Base-by-base conservation (phyloP, 2,888 invertebrate genomes). In the Yponomeuta cagnagella region DNA sequence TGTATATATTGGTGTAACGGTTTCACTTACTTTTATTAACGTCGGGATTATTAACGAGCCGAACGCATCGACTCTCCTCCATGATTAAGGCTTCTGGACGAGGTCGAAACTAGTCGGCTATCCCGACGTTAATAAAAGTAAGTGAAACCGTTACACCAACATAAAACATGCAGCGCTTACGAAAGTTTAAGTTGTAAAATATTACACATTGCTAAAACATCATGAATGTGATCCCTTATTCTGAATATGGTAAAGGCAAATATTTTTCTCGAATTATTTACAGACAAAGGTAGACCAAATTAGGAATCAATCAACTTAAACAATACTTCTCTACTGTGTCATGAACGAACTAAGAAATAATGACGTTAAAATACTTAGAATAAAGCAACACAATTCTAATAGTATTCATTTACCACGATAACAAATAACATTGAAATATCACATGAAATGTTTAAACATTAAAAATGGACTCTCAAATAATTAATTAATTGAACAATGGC, bases 361-460 rank as follows among this genome's bases (percentile, higher is more conserved):
- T 23, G 43, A 66, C 66, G 37, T 66, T n/a, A 31, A 33, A 37
- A 31, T n/a, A 31, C n/a, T 37, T 33, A 15, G 1, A 72, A 72
- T 72, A 75, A 73, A 71, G 72, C 73, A 74, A 74, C 74, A 75
- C 71, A 71, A 15, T 73, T 73, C 73, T 73, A 72, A 77, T 81
- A 80, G 82, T 84, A 79, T 79, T 82, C 79, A 83, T 86, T 83
- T 84, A 89, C 88, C 86, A 85, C 85, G 82, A 84, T 87, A 91
- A 90, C 90, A 89, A 82, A 91, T 90, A 91, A 91, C 90, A 90
- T 90, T 85, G 80, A 87, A 89, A 91, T 92, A 92, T 92, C 91
- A 92, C 91, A 92, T 89, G 84, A 89, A 87, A 87, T 85, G 83
- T 86, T 85, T 82, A 80, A 87, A 86, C 83, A 87, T 85, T 81